These are phyloP conservation scores for Melanerpes formicivorus DNA, from an alignment of 2,113 vertebrate species.

Conservation along the genomic window DNA sequence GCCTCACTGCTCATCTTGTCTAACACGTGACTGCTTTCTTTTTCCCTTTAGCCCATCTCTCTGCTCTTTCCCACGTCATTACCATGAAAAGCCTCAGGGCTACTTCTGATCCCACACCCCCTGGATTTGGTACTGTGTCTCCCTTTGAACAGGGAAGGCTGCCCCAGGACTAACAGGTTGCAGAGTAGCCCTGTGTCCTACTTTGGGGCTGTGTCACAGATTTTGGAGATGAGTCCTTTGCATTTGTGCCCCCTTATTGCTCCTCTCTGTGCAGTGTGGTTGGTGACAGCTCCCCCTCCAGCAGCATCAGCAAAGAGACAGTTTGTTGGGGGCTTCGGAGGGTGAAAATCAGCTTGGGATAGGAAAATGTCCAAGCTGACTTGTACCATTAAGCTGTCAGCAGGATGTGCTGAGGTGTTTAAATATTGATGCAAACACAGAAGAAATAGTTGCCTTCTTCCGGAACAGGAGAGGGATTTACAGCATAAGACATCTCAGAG, in stretches of 20 bases:
- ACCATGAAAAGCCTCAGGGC: neutral
- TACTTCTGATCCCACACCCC: accelerated
- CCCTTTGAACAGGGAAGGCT: neutral
- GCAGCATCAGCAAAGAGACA: neutral
- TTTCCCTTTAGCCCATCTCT: neutral
- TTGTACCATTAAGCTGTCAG: neutral
- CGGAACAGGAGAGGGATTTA: neutral
- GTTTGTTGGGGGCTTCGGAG: neutral
- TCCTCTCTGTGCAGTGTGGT: neutral
- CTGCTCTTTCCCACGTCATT: neutral
- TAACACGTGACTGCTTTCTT: neutral
- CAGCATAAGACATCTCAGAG: neutral
- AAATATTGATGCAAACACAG: conserved; percentile 38
- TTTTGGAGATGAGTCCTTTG: neutral
- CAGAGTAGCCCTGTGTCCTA: neutral
- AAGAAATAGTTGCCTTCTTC: conserved; percentile 2
- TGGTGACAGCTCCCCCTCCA: neutral
- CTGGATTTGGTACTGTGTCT: neutral
- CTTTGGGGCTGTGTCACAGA: neutral
- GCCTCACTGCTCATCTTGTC: neutral
- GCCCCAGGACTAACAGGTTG: neutral
- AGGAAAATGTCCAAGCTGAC: neutral
- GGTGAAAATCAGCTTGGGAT: neutral
- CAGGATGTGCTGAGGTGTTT: conserved; percentile 1
- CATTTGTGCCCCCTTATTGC: neutral